Base-by-base conservation (phyloP, 2,113 vertebrate genomes). In the Nasalis larvatus region DNA sequence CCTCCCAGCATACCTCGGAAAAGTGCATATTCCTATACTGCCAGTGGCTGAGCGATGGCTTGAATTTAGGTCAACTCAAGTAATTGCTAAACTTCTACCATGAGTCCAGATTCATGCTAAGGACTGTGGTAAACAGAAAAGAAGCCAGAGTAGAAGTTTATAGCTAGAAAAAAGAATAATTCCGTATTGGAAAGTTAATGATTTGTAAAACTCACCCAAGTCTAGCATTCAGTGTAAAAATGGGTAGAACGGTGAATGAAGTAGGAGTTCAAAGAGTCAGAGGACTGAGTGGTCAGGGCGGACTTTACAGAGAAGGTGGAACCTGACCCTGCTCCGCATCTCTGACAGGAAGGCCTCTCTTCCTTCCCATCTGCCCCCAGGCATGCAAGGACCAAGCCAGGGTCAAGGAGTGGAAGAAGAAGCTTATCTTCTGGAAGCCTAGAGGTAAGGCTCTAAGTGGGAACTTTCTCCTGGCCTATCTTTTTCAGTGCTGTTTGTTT, bases 401-500 rank as follows among this genome's bases (percentile, higher is more conserved):
- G 32, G 42, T 20, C 47, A 52, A 2, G 35, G 47, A 17, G 45
- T 18, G 4, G 45, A 85, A 94, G 82, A 20, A 76, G 27, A 17
- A 66, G 49, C 9, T 40, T 74, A 68, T 88, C 63, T 86, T 49
- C 85, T 54, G 42, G 74, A 84, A 94, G n/a, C 27, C 35, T 37
- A 78, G 63, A 86, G 47, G 80, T 17, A 18, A 63, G 17, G 10
- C 91, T 56, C 45, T 54, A 63, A 76, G 25, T 42, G 73, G 95
- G 37, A 88, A 54, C 58, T 58, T 58, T 90, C 56, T 96, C 52
- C 9, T 40, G 14, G 37, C 35, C 93, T 90, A n/a, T 52, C 90
- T 58, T 97, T 96, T 74, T 78, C 42, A 76, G 10, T 58, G 49
- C 18, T 87, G 37, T 69, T 90, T 87, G 42, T 92, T 95, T 77